Evolutionary conservation across 2,888 invertebrate genomes (phyloP).

Genomic region (Rhagonycha fulva): DNA sequence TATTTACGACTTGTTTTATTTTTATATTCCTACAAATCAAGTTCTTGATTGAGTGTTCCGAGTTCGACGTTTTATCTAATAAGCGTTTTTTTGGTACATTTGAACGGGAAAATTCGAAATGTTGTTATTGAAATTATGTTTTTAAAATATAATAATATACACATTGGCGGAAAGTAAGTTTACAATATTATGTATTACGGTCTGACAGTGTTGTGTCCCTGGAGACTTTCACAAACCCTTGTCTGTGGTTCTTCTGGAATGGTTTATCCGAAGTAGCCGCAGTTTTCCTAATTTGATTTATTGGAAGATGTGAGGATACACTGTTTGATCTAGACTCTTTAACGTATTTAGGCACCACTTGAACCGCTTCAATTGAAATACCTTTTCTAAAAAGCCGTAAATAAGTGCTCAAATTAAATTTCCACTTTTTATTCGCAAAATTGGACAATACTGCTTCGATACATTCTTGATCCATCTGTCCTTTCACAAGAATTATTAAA

Average conservation of each 20-base stretch:
- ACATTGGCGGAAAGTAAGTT: constrained; percentile 23
- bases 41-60: neutral
- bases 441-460: neutral
- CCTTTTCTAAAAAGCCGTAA: neutral
- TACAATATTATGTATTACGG: constrained; percentile 32
- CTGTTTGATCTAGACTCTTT: constrained; percentile 25
- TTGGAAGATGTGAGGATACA: constrained; percentile 22
- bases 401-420: neutral
- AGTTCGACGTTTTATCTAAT: neutral
- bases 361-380: constrained; percentile 2
- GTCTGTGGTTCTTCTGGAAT: constrained; percentile 29
- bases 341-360: constrained; percentile 20
- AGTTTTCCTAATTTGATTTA: constrained; percentile 31
- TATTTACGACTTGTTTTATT: constrained; percentile 29
- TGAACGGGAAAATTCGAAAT: neutral
- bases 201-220: constrained; percentile 26
- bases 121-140: neutral
- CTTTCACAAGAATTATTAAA: too few relatives aligned
- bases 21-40: constrained; percentile 13
- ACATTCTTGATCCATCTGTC: neutral
- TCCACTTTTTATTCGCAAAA: neutral
- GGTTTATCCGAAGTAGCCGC: constrained; percentile 27
- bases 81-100: neutral
- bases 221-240: constrained; percentile 30
- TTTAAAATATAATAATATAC: neutral